These are phyloP conservation scores for Ellobium chinense DNA, from an alignment of 2,888 invertebrate species.

Conservation along the genomic window DNA sequence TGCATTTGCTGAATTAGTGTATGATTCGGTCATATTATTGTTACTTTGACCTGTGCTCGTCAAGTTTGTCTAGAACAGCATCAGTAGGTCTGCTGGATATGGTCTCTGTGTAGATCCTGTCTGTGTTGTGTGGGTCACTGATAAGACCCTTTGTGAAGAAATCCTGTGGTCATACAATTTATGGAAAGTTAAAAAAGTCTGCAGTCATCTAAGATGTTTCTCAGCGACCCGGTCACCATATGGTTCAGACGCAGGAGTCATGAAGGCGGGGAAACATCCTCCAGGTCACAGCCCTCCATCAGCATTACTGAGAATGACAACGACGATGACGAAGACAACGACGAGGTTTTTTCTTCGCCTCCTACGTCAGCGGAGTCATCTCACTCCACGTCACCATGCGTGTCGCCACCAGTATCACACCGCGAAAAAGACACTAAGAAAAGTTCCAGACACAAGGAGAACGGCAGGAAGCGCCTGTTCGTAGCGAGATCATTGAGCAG, in stretches of 20 bases:
- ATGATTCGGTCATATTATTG: no score
- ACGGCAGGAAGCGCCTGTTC: background rate
- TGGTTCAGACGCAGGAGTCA: constrained; percentile 41
- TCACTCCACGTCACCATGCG: background rate
- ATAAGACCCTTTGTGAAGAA: no score
- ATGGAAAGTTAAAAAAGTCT: no score
- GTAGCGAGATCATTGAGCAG: constrained; percentile 21
- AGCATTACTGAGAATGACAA: constrained; percentile 13
- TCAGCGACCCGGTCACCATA: constrained; percentile 35
- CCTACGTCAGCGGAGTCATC: constrained; percentile 24
- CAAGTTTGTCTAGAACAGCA: no score
- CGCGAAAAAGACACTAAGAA: background rate
- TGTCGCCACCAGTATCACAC: background rate
- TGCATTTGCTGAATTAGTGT: no score
- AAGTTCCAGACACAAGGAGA: background rate
- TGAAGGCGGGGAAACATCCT: background rate
- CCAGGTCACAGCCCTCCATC: constrained; percentile 12
- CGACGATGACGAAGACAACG: constrained; percentile 11
- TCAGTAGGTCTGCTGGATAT: no score
- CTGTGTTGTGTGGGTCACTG: no score
- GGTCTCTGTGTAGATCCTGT: no score
- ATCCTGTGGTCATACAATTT: no score
- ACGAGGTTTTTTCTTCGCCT: constrained; percentile 29
- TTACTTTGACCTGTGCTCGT: no score
- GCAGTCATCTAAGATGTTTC: no score